Percentiles rank a stretch among this genome's conserved stretches.
These are phyloP conservation scores for Malurus leucopterus DNA, from an alignment of 2,797 vertebrate genomes.

Conservation along the genomic window DNA sequence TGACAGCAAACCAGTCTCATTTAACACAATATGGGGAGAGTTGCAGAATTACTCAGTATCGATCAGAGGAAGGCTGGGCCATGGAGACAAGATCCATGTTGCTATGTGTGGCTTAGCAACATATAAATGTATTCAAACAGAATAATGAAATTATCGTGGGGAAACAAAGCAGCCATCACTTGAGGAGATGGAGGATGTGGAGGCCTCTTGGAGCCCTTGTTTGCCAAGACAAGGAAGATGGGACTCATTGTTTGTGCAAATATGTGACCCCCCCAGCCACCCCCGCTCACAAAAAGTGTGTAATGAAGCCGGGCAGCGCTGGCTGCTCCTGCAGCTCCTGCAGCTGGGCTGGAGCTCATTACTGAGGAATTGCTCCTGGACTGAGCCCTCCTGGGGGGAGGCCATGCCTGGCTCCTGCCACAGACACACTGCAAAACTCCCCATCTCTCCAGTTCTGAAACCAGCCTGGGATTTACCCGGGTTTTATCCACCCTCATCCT, in stretches of 20 bases:
- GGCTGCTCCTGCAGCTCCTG: neutral
- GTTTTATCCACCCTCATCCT: accelerated
- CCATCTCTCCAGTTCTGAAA: neutral
- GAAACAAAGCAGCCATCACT: conserved; percentile 69
- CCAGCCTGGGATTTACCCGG: neutral
- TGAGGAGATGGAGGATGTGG: conserved; percentile 40
- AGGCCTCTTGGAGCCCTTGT: conserved; percentile 44
- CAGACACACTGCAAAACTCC: accelerated
- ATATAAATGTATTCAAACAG: conserved; percentile 63
- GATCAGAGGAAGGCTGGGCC: conserved; percentile 41
- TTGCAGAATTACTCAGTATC: neutral
- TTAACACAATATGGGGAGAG: neutral
- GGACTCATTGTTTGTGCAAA: conserved; percentile 64
- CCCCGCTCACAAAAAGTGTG: conserved; percentile 34
- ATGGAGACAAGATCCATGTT: conserved; percentile 53
- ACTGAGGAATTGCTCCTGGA: neutral
- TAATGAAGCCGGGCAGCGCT: neutral
- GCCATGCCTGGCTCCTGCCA: neutral
- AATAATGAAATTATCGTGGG: conserved; percentile 69
- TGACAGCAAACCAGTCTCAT: neutral
- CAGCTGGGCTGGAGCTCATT: conserved; percentile 36
- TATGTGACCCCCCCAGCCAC: conserved; percentile 3
- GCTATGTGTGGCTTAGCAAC: conserved; percentile 71
- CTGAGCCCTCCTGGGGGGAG: neutral
- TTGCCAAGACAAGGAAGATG: conserved; percentile 56